Evolutionary conservation across 2,888 invertebrate genomes (phyloP), one percentile per base, ranked within the genome.

Genomic region (Lycocerus yunnanus): DNA sequence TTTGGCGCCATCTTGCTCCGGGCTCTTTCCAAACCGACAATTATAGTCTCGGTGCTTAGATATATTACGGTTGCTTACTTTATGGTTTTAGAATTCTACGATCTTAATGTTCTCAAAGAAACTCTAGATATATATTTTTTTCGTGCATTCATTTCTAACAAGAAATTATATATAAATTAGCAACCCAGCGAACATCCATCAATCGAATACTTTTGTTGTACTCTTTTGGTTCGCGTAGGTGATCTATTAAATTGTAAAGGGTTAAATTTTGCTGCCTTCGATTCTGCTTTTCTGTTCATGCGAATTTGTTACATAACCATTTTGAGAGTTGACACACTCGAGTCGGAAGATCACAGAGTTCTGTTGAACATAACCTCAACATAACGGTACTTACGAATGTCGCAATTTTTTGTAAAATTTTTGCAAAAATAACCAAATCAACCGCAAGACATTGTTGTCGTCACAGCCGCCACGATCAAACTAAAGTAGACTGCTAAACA

Each of bases 401-500:
- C 59, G 66, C 66, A 58, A 21, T 75, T 68, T 72, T 72, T 24
- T 18, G 24, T 59, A 69, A 71, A 68, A 58, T 65, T 75, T 72
- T 67, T 63, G 75, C 70, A 74, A 76, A 78, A 60, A 69, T 70
- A 66, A 73, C 71, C 69, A 69, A 76, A 75, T 70, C 74, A 79
- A 71, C 80, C 75, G 66, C 75, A 65, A 75, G 78, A 74, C 75
- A 83, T 85, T 85, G 85, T 84, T 85, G 84, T 83, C 85, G 83
- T 82, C 79, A 77, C 83, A 82, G 83, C 84, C 80, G 86, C 84
- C 84, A 81, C 85, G 86, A 85, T 84, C 84, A 82, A 85, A 87
- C 86, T 87, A 86, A 86, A 84, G 86, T 84, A 83, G 85, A 82
- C 85, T 84, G 86, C 83, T 85, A 85, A 86, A 85, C 87, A 86